Conservation (phyloP, 2,888 invertebrate genomes). For the Itoplectis maculator region DNA sequence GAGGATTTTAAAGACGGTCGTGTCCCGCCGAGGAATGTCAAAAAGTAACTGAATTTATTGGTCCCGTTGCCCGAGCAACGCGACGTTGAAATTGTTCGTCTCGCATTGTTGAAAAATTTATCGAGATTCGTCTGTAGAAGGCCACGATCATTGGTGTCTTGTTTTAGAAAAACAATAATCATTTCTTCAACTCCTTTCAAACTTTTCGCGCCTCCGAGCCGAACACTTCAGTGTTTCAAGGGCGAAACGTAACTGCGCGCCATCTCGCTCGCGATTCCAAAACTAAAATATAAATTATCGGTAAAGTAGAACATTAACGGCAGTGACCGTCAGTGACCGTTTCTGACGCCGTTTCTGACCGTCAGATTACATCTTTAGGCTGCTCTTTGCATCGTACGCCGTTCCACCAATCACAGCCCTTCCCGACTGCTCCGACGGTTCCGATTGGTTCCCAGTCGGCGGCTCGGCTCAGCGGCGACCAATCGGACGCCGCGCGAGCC, state of each 20-base stretch:
- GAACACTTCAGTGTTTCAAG: too few relatives aligned
- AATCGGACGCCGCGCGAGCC: neutral
- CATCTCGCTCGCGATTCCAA: too few relatives aligned
- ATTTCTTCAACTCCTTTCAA: too few relatives aligned
- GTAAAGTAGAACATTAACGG: too few relatives aligned
- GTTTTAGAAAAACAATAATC: too few relatives aligned
- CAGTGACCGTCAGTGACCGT: too few relatives aligned
- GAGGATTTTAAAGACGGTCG: constrained; percentile 70
- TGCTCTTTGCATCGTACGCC: neutral
- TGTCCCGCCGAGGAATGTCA: constrained; percentile 63
- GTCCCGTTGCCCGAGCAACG: constrained; percentile 53
- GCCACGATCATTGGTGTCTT: constrained; percentile 22
- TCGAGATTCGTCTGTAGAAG: constrained; percentile 20
- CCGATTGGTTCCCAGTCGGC: neutral
- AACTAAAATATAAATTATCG: too few relatives aligned
- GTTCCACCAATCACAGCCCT: neutral
- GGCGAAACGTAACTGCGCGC: too few relatives aligned
- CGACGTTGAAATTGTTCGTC: constrained; percentile 4
- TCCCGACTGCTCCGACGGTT: neutral
- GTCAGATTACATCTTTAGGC: too few relatives aligned
- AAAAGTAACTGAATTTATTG: constrained; percentile 60
- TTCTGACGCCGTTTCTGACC: too few relatives aligned
- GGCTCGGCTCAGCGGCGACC: neutral
- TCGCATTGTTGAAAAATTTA: neutral
- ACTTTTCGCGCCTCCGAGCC: too few relatives aligned